Evolutionary conservation across 2,797 vertebrate species (phyloP), one percentile per base, ranked within the genome.

Genomic region (Fringilla coelebs): DNA sequence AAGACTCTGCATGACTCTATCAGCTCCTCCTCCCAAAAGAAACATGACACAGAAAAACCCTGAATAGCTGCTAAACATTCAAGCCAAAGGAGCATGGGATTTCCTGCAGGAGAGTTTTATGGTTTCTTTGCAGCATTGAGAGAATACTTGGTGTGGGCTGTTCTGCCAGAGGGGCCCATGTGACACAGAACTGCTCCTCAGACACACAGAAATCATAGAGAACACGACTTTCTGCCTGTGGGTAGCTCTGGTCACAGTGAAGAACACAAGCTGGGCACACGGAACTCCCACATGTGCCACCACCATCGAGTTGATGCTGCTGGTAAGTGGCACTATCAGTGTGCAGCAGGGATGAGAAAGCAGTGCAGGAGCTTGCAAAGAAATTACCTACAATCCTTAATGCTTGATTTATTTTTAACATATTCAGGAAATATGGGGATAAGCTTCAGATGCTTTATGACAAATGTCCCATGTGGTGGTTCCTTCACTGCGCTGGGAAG

Each of bases 1-100:
- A 95, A 96, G 83, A 25, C 76, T 88, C 88, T 78, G 66, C 66
- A 74, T 93, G 88, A 88, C 24, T 94, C 63, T 91, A 73, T 81
- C 82, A 86, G 66, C 85, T 95, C 38, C 62, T 61, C 49, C 76
- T 94, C 87, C 65, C 40, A 80, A 48, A 31, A 83, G 72, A 95
- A 91, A 94, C 58, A 89, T 28, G 32, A 65, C 71, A 88, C 79
- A 94, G 49, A 80, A 88, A 92, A 88, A 25, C 46, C 10, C 51
- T 81, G 83, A 90, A 91, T 90, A 88, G 62, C 70, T 88, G 41
- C 68, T 96, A 58, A 83, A 25, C 32, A 26, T 83, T 61, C 32
- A 78, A 85, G 51, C 58, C 85, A 81, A 94, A 94, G 60, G 31
- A 72, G 66, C 62, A 84, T 85, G 74, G 46, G 43, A 84, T 70